Evolutionary conservation across 2,113 vertebrate genomes (phyloP), one percentile per base, ranked within the genome.

Genomic region (Pachypanchax playfairii): DNA sequence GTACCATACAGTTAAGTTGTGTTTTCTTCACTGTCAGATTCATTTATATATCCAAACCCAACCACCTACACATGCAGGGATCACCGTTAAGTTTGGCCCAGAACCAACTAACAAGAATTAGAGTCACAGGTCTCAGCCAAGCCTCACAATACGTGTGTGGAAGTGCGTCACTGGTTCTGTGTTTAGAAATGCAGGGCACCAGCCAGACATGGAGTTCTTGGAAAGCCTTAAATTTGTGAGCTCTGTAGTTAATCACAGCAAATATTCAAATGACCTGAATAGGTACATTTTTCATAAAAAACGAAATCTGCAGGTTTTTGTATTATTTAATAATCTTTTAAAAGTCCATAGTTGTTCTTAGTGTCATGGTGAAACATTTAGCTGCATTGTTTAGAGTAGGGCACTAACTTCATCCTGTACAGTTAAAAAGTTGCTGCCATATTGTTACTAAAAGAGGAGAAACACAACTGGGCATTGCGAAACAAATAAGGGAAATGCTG

Each of bases 151-250:
- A 61, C 28, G 18, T 46, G 53, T 62, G 47, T 69, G 46, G 51
- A 49, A 79, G 72, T 91, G 82, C 67, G 57, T 88, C 86, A 89
- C 65, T 52, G 49, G 10, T 20, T 62, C 67, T 75, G 69, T 85
- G 82, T 88, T 89, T 81, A 87, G 82, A 88, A 83, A 84, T 79
- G 74, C 75, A 65, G 86, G 78, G 75, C 83, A 46, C 59, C 18
- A 61, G 83, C 82, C 80, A 90, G 65, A 31, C 14, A 1, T 31
- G 51, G 43, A 68, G 68, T 85, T 87, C 83, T 83, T 85, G 65
- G 78, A 85, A 82, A 85, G 74, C 75, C 53, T 84, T 83, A 58
- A 65, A 72, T 72, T 53, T 52, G 48, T 72, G 41, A 63, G 20
- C 33, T 62, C 41, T 69, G 20, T 53, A 24, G 28, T 44, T 28